Evolutionary conservation across 2,797 vertebrate species (phyloP), one percentile per base, ranked within the genome.

Genomic region (Lacerta bilineata): DNA sequence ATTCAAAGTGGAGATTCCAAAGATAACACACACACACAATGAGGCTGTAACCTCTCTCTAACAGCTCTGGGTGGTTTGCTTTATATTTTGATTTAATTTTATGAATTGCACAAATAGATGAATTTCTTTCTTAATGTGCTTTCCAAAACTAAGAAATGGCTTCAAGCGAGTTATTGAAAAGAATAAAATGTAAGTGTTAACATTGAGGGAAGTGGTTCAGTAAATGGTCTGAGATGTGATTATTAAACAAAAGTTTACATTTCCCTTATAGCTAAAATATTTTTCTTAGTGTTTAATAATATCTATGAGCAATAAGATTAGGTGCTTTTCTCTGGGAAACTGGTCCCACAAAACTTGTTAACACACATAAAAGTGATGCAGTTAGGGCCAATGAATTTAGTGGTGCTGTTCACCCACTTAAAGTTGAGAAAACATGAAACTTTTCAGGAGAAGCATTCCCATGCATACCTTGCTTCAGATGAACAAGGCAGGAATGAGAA

Each of bases 111-210:
- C 83, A 90, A 55, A 23, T 78, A 77, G 17, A 88, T 8, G 5
- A 78, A 68, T 86, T 92, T 85, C 89, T 87, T 36, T 17, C 90
- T 79, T 78, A 88, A 79, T 0, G 0, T 25, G 36, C 23, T 91
- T 90, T 91, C 61, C 20, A 87, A 92, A 80, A 33, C 11, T 74
- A 20, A 87, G 25, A 88, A 90, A 87, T 88, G 15, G 6, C 84
- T 92, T 90, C 39, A 80, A 84, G 4, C 1, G 20, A 25, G 29
- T 4, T 80, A 78, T 78, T 18, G 6, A 82, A 91, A 41, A 1
- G 10, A 87, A 89, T 18, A 7, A 88, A 86, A 77, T 61, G 20
- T 78, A 89, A 83, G 41, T 88, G n/a, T 25, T 0, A 89, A 13
- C 43, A 89, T 0, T 15, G 80, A 85, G 10, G 89, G 86, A 88